phyloP scores from a whole-genome alignment of 92 coral and sea anemone species.

The Phenganax subtilis region DNA sequence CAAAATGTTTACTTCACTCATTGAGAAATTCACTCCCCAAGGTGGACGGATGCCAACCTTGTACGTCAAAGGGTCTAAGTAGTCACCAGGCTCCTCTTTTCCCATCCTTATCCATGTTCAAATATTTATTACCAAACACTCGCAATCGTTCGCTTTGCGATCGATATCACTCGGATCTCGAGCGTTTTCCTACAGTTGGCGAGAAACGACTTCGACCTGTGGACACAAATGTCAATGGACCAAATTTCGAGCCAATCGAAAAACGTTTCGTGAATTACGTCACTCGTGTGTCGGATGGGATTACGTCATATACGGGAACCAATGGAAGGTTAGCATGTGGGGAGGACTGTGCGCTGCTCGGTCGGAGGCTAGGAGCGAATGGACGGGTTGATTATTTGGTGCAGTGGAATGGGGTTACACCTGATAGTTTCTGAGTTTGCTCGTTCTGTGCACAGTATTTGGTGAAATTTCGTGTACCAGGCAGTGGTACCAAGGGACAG shows the following conservation, averaged over 20 bases:
- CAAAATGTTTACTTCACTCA: neutral
- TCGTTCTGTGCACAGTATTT: neutral
- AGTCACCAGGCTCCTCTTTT: slow-evolving; percentile 18
- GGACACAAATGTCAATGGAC: slow-evolving; percentile 6
- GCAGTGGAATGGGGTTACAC: slow-evolving; percentile 30
- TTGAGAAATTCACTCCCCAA: neutral
- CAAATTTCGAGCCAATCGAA: slow-evolving; percentile 1
- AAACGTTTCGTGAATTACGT: slow-evolving; percentile 27
- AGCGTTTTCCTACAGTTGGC: slow-evolving; percentile 6
- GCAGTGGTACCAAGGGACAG: too few species aligned
- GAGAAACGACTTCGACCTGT: slow-evolving; percentile 21
- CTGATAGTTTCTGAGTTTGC: slow-evolving; percentile 1
- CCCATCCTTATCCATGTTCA: slow-evolving; percentile 32
- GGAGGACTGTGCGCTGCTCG: slow-evolving; percentile 16
- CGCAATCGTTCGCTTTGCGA: neutral
- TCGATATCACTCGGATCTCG: neutral
- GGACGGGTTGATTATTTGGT: slow-evolving; percentile 29
- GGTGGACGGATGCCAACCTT: neutral
- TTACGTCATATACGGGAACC: slow-evolving; percentile 34
- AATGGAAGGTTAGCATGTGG: slow-evolving; percentile 35
- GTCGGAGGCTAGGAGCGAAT: slow-evolving; percentile 17
- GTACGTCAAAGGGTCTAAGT: neutral
- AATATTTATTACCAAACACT: slow-evolving; percentile 13
- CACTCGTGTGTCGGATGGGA: neutral
- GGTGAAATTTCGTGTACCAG: too few species aligned